Percentiles rank a stretch among this genome's conserved stretches.
These are phyloP conservation scores for Ennomos fuscantarius DNA, from an alignment of 2,888 invertebrate species.

Conservation along the genomic window DNA sequence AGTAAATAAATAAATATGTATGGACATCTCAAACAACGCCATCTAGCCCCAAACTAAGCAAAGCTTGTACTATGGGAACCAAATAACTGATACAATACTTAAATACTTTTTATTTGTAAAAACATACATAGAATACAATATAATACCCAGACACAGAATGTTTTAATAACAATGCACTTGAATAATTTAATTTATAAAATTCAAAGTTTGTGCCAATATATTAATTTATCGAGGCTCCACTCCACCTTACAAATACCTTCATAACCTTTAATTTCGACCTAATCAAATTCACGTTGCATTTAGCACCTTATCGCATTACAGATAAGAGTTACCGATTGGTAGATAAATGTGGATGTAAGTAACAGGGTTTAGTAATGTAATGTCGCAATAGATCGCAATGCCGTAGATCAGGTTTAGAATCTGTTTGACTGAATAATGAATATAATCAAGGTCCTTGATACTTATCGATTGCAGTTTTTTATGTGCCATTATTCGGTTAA, in stretches of 20 bases:
- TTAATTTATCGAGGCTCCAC: slow-evolving; percentile 21
- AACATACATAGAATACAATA: too few relatives aligned
- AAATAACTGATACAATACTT: too few relatives aligned
- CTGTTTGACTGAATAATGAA: slow-evolving; percentile 54
- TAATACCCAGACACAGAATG: too few relatives aligned
- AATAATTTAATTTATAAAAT: slow-evolving; percentile 3
- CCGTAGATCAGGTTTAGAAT: slow-evolving; percentile 58
- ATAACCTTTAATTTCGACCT: slow-evolving; percentile 34
- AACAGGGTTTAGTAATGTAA: slow-evolving; percentile 41
- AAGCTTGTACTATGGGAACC: too few relatives aligned
- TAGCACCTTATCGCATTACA: slow-evolving; percentile 28
- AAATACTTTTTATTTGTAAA: too few relatives aligned
- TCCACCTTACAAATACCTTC: slow-evolving; percentile 32
- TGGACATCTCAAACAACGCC: too few relatives aligned
- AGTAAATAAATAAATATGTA: too few relatives aligned
- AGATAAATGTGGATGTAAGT: slow-evolving; percentile 20
- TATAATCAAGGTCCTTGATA: slow-evolving; percentile 60
- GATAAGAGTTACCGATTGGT: slow-evolving; percentile 33
- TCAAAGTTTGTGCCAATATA: background rate
- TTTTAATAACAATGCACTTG: too few relatives aligned
- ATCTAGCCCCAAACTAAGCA: too few relatives aligned
- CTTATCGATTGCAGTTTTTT: slow-evolving; percentile 50
- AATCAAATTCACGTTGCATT: slow-evolving; percentile 25
- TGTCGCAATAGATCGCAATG: slow-evolving; percentile 62
- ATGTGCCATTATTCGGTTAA: slow-evolving; percentile 41